phyloP scores from a whole-genome alignment of 2,797 vertebrate species.

The Okamejei kenojei region DNA sequence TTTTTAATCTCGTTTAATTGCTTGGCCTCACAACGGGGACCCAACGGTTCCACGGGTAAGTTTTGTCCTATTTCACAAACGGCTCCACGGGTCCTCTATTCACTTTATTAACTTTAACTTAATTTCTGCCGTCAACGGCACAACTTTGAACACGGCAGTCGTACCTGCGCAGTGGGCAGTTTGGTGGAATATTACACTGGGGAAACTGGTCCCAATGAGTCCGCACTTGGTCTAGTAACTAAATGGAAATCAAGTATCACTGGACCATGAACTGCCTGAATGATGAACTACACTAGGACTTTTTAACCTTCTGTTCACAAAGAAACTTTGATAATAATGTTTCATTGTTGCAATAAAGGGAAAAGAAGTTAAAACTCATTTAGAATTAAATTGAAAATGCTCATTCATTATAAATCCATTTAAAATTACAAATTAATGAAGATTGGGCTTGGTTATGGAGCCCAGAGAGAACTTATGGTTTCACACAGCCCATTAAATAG shows the following conservation, averaged over 20 bases:
- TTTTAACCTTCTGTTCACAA: slow-evolving; percentile 24
- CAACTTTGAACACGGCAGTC: no score
- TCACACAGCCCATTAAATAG: slow-evolving; percentile 14
- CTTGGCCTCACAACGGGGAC: no score
- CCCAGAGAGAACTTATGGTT: not conserved
- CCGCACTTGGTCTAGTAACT: not conserved
- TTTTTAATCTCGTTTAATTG: no score
- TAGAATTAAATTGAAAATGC: slow-evolving; percentile 32
- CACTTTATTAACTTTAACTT: no score
- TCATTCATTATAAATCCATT: slow-evolving; percentile 33
- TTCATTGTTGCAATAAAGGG: not conserved
- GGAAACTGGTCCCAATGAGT: no score
- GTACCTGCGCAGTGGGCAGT: no score
- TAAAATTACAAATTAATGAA: slow-evolving; percentile 33
- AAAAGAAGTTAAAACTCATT: slow-evolving; percentile 18
- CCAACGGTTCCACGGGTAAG: no score
- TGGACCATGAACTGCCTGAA: slow-evolving; percentile 2
- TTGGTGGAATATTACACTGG: no score
- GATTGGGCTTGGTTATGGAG: slow-evolving; percentile 31
- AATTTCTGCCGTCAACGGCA: no score
- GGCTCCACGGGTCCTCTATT: no score
- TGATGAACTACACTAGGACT: slow-evolving; percentile 16
- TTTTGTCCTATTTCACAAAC: no score
- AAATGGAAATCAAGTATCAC: slow-evolving; percentile 13
- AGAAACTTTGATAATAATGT: slow-evolving; percentile 12